These are phyloP conservation scores for Adelognathus sp. DNA, from an alignment of 2,888 invertebrate genomes.

Conservation along the genomic window DNA sequence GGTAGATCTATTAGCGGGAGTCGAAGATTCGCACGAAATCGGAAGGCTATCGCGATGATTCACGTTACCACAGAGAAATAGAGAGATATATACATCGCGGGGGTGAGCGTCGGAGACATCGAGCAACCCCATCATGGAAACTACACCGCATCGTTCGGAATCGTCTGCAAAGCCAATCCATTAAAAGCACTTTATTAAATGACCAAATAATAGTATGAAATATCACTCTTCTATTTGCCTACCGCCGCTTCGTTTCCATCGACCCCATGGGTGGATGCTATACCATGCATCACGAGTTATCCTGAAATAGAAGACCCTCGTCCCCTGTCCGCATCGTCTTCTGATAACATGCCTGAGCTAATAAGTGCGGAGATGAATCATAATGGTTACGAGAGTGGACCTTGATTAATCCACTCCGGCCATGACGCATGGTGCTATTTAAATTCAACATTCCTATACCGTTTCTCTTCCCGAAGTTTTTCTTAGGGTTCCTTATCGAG, in stretches of 20 bases:
- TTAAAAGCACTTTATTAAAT: slow-evolving; percentile 76
- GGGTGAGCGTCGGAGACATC: slow-evolving; percentile 10
- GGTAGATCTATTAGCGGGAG: not conserved
- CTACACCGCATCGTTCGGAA: not conserved
- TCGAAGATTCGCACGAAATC: slow-evolving; percentile 24
- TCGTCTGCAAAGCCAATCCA: slow-evolving; percentile 68
- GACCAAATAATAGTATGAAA: slow-evolving; percentile 73
- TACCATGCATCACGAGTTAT: not conserved
- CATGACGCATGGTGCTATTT: not conserved
- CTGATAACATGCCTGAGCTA: not conserved
- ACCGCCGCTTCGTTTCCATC: slow-evolving; percentile 21
- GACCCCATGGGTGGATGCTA: not conserved
- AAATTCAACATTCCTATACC: no score
- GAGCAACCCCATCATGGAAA: not conserved
- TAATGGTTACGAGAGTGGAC: not conserved
- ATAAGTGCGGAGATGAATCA: slow-evolving; percentile 1
- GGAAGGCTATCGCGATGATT: slow-evolving; percentile 51
- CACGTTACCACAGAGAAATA: slow-evolving; percentile 15
- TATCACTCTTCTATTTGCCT: slow-evolving; percentile 71
- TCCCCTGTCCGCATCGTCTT: not conserved
- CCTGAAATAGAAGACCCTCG: not conserved
- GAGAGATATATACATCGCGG: not conserved
- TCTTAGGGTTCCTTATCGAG: no score
- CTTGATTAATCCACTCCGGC: slow-evolving; percentile 8
- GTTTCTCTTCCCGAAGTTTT: no score